Percentiles rank a stretch among this genome's conserved stretches.
Evolutionary conservation across 2,113 vertebrate species (phyloP).

Genomic region (Macheiramphus alcinus): DNA sequence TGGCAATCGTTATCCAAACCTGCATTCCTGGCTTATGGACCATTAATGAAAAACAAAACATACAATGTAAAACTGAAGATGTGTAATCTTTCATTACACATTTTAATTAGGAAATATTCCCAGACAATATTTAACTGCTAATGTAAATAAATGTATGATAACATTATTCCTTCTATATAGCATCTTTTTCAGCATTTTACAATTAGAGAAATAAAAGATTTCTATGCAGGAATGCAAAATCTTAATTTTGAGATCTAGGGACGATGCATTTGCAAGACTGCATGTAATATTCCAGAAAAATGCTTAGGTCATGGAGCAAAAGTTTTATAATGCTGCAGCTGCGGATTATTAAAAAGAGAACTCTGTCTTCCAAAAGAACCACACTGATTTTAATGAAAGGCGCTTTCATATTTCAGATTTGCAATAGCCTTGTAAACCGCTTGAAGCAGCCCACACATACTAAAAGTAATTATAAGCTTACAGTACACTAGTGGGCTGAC

Average conservation of each 20-base stretch:
- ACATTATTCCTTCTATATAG: background rate
- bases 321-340: constrained; percentile 44
- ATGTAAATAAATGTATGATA: background rate
- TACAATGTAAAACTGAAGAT: background rate
- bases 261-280: background rate
- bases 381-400: constrained; percentile 37
- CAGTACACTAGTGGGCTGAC: constrained; percentile 36
- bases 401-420: constrained; percentile 54
- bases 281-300: background rate
- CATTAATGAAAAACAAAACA: background rate
- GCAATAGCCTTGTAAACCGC: constrained; percentile 5
- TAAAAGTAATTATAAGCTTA: constrained; percentile 43
- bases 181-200: background rate
- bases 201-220: background rate
- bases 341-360: constrained; percentile 35
- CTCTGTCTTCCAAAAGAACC: constrained; percentile 45
- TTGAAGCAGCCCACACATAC: constrained; percentile 41
- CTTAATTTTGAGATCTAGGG: background rate
- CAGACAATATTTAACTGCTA: background rate
- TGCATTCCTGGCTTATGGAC: background rate
- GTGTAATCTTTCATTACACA: background rate
- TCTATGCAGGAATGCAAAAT: background rate
- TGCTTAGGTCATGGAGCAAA: constrained; percentile 31
- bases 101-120: background rate
- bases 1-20: background rate